phyloP scores from a whole-genome alignment of 1,140 invertebrate species.

The Hirudo medicinalis region DNA sequence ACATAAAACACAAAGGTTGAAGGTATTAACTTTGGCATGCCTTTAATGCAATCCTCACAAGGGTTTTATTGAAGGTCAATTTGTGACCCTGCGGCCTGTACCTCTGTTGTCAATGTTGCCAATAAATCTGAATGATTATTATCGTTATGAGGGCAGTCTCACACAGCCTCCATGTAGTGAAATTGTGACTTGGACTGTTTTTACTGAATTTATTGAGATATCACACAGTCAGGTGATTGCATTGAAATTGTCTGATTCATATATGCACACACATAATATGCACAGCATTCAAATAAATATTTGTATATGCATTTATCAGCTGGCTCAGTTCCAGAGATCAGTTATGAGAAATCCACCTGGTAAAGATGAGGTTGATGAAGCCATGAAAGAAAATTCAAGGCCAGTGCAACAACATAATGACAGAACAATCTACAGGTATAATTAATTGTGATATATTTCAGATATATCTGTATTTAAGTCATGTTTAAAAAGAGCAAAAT shows the following conservation, averaged over 20 bases:
- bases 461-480: no score
- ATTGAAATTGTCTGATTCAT: neutral
- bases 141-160: slow-evolving; percentile 57
- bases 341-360: neutral
- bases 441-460: no score
- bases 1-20: slow-evolving; percentile 5
- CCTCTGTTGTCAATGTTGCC: slow-evolving; percentile 14
- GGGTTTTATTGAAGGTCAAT: neutral
- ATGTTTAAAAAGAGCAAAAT: no score
- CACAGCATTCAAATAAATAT: neutral
- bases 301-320: neutral
- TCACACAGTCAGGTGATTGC: slow-evolving; percentile 9
- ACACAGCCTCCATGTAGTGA: slow-evolving; percentile 62
- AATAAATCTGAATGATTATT: slow-evolving; percentile 34
- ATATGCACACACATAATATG: neutral
- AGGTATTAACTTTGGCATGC: neutral
- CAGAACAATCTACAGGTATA: neutral
- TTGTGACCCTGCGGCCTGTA: slow-evolving; percentile 10
- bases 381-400: slow-evolving; percentile 8
- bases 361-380: neutral
- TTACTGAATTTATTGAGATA: slow-evolving; percentile 30
- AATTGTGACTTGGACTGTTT: slow-evolving; percentile 58
- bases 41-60: no score
- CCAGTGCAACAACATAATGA: slow-evolving; percentile 16
- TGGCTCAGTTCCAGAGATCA: slow-evolving; percentile 9